Base-by-base conservation (phyloP, 53 echinoderm and acorn worm genomes). In the Luidia sarsii region DNA sequence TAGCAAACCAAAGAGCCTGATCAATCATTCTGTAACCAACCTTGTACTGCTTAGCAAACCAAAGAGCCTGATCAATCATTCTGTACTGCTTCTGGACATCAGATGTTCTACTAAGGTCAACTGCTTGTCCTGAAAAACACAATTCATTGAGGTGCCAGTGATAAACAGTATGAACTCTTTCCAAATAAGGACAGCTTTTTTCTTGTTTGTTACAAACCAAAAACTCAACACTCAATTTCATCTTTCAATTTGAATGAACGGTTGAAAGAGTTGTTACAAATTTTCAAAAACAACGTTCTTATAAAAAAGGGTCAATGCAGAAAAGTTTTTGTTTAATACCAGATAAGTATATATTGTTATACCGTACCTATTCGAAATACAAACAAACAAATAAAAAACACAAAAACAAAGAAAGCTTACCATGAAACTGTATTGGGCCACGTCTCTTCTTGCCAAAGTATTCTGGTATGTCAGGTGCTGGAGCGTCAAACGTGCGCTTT, bases 371-470 rank as follows among this genome's bases (percentile, higher is more conserved):
- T n/a, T n/a, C n/a, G n/a, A n/a, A n/a, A n/a, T n/a, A n/a, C n/a
- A n/a, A n/a, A n/a, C n/a, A n/a, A n/a, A n/a, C n/a, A n/a, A n/a
- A n/a, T n/a, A n/a, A n/a, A n/a, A n/a, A n/a, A n/a, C n/a, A n/a
- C n/a, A n/a, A n/a, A n/a, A 41, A 41, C 11, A 41, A 41, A 41
- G 6, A 6, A 33, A 60, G 35, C 23, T 80, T 54, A 60, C 61
- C 62, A 37, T 66, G 69, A 56, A 50, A 82, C 21, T 83, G 77
- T 13, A 29, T 48, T 33, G 86, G 83, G 31, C 86, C 90, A 59
- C 66, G 68, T 54, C 75, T 67, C 79, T 50, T 90, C 57, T 45
- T 54, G 63, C 90, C 90, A 82, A 68, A 87, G 63, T 91, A 90
- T 55, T 68, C 82, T 48, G 39, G 62, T 31, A 87, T 65, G 56